These are phyloP conservation scores for Montipora foliosa DNA, from an alignment of 64 coral and sea anemone species.

Conservation along the genomic window DNA sequence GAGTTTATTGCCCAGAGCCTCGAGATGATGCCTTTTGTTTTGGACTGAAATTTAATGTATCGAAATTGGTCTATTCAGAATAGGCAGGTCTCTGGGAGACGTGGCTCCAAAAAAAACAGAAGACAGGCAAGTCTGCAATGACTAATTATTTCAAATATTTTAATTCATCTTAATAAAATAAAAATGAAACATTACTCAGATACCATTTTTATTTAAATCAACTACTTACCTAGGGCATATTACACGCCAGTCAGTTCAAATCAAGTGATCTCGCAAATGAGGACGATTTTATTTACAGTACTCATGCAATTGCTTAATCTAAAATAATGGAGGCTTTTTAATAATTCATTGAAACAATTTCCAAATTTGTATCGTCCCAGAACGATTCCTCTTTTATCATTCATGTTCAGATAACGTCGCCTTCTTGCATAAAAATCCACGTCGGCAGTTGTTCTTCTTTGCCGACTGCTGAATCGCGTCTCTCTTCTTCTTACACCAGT, in stretches of 20 bases:
- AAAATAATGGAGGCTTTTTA: background rate
- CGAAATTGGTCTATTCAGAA: too few species aligned
- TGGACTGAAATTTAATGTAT: too few species aligned
- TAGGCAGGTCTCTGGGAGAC: too few species aligned
- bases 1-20: too few species aligned
- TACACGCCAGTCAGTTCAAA: background rate
- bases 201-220: too few species aligned
- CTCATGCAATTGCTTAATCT: conserved; percentile 1
- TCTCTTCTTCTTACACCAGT: conserved; percentile 76
- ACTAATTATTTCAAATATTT: too few species aligned
- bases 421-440: conserved; percentile 75
- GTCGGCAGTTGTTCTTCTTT: conserved; percentile 24
- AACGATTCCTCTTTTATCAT: background rate
- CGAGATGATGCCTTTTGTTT: too few species aligned
- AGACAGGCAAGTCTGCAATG: too few species aligned
- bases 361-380: background rate
- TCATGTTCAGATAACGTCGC: background rate
- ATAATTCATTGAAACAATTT: background rate
- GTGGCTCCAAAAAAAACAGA: too few species aligned
- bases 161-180: too few species aligned
- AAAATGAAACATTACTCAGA: too few species aligned
- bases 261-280: background rate
- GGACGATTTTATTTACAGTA: conserved; percentile 40
- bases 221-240: background rate
- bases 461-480: conserved; percentile 9